phyloP scores from a whole-genome alignment of 2,113 vertebrate species.

The Halcyon malimbica region DNA sequence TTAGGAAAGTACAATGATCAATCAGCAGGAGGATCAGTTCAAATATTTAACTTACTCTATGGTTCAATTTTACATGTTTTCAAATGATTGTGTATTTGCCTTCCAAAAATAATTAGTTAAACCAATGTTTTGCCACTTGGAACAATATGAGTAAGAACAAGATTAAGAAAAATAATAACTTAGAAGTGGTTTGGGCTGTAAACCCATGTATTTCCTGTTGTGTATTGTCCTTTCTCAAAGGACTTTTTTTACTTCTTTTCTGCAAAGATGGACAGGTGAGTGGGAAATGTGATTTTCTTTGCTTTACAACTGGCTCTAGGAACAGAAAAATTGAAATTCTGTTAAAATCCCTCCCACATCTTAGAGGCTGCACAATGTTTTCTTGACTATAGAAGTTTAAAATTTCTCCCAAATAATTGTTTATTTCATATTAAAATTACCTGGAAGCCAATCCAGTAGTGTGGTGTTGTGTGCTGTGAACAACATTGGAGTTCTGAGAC shows the following conservation, averaged over 20 bases:
- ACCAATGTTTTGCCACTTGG: not conserved
- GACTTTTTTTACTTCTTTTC: not conserved
- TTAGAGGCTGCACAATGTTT: not conserved
- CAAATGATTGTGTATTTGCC: not conserved
- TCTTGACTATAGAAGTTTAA: not conserved
- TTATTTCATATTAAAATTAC: not conserved
- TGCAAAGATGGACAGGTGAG: not conserved
- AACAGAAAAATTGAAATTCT: not conserved
- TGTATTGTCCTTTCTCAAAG: not conserved
- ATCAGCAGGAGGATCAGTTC: not conserved
- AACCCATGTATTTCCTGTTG: not conserved
- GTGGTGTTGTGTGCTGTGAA: not conserved
- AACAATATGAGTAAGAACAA: not conserved
- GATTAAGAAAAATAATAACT: not conserved
- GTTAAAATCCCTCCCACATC: not conserved
- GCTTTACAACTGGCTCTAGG: not conserved
- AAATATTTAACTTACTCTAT: not conserved
- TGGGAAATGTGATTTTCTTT: not conserved
- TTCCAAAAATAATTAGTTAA: not conserved
- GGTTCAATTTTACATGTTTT: not conserved
- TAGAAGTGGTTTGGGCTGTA: not conserved
- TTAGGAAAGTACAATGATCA: not conserved
- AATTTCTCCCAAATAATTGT: not conserved
- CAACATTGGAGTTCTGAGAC: not conserved
- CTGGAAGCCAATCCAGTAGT: not conserved